Percentiles rank a stretch among this genome's conserved stretches.
phyloP scores from a whole-genome alignment of 2,888 invertebrate species.

The Therioaphis trifolii region DNA sequence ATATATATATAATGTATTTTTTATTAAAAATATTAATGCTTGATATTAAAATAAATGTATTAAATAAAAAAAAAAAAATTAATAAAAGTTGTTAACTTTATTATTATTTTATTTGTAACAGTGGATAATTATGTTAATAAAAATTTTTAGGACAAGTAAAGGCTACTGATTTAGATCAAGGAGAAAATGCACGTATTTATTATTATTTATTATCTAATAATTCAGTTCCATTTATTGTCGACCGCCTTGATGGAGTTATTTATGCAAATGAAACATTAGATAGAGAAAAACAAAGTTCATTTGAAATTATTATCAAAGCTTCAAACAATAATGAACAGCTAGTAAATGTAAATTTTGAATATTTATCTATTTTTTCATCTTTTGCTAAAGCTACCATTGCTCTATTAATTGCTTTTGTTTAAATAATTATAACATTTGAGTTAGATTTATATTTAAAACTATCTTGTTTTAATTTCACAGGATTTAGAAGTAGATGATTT shows the following conservation, averaged over 20 bases:
- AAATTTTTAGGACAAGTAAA: slow-evolving; percentile 74
- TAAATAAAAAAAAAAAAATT: no score
- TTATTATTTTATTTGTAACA: no score
- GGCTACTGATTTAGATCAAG: slow-evolving; percentile 82
- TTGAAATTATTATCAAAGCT: slow-evolving; percentile 82
- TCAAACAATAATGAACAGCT: slow-evolving; percentile 83
- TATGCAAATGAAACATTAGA: slow-evolving; percentile 84
- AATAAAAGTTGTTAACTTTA: neutral
- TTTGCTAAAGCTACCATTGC: no score
- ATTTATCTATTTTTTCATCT: neutral
- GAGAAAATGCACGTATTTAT: slow-evolving; percentile 83
- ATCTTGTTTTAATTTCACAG: neutral
- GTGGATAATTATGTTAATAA: neutral
- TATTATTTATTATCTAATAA: slow-evolving; percentile 85
- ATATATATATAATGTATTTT: no score
- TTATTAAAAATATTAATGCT: no score
- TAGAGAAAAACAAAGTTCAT: slow-evolving; percentile 80
- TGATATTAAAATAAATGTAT: no score
- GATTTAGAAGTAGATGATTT: slow-evolving; percentile 71
- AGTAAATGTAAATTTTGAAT: slow-evolving; percentile 67
- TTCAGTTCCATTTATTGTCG: slow-evolving; percentile 81
- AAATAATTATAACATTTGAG: no score
- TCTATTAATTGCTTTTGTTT: no score
- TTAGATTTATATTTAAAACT: no score
- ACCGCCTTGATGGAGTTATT: slow-evolving; percentile 83